Evolutionary conservation across 2,797 vertebrate species (phyloP).

Genomic region (Silurus lanzhouensis): DNA sequence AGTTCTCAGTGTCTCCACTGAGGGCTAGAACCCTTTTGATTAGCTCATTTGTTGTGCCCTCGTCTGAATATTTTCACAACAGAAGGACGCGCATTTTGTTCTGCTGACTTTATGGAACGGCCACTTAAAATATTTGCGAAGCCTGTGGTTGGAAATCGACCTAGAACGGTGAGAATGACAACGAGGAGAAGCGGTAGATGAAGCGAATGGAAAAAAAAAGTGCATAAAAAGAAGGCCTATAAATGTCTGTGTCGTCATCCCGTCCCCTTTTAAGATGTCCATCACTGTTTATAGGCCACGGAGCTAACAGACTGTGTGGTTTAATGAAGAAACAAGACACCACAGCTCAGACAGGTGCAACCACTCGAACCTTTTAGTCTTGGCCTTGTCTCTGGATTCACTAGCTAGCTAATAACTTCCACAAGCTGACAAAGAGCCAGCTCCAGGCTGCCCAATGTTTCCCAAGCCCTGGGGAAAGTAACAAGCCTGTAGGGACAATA

Average conservation of each 20-base stretch:
- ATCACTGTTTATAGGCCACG: constrained; percentile 43
- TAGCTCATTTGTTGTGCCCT: constrained; percentile 10
- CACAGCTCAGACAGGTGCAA: constrained; percentile 51
- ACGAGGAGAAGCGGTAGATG: not conserved
- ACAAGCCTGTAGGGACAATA: not conserved
- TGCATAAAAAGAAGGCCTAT: constrained; percentile 16
- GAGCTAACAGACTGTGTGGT: constrained; percentile 44
- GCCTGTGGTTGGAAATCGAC: not conserved
- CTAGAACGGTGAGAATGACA: constrained; percentile 34
- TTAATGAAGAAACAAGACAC: constrained; percentile 50
- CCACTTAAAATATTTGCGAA: not conserved
- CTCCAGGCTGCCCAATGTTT: not conserved
- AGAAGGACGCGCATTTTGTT: not conserved
- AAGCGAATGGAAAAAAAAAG: not conserved
- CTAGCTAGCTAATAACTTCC: constrained; percentile 6
- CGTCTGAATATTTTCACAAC: not conserved
- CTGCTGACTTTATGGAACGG: constrained; percentile 2
- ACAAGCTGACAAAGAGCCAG: not conserved
- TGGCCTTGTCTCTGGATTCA: constrained; percentile 5
- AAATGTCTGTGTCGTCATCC: constrained; percentile 43
- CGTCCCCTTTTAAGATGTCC: constrained; percentile 49
- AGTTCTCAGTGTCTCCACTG: not conserved
- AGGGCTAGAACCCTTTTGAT: not conserved
- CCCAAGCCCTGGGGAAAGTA: constrained; percentile 1
- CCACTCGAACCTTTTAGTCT: constrained; percentile 28